Base-by-base conservation (phyloP, 1,140 invertebrate species). In the Goniozus legneri region DNA sequence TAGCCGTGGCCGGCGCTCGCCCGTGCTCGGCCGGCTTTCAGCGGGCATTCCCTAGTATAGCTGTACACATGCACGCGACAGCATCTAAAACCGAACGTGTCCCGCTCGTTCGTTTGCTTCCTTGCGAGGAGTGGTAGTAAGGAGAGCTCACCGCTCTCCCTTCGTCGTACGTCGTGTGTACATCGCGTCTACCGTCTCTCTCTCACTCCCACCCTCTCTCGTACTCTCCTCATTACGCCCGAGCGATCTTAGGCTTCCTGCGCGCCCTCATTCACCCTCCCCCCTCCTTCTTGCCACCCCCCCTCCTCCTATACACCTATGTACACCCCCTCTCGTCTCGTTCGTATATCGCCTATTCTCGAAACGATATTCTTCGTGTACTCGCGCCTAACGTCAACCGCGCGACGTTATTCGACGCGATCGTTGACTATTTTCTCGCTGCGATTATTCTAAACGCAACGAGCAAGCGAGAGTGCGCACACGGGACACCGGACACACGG, bases 21-120 rank as follows among this genome's bases (percentile, higher is more conserved):
- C 36, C 54, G 65, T 58, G 58, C 53, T 57, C 53, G 40, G 52
- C 46, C 56, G 57, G 45, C 41, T 44, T 60, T 56, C 58, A 49
- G 58, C 51, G 58, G 48, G 55, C 50, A n/a, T n/a, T n/a, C 60
- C 59, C 58, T 71, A 69, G 68, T 71, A 65, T 74, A 65, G 71
- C 72, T 75, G 73, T 69, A 73, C 70, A 73, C 74, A 74, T 76
- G 71, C 69, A 74, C 66, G 73, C 71, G 72, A 72, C 63, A 75
- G 65, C 73, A 75, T 73, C 73, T 64, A 65, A 64, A 57, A 64
- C 61, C 59, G 53, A 59, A 27, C 48, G 46, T 10, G 24, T 27
- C 24, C 24, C 10, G 4, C 24, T 27, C 24, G 24, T 27, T 27
- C 24, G 4, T 10, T 37, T 42, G 36, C 56, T 51, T 56, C 47